Evolutionary conservation across 2,888 invertebrate species (phyloP), one percentile per base, ranked within the genome.

Genomic region (Tortrix viridana): DNA sequence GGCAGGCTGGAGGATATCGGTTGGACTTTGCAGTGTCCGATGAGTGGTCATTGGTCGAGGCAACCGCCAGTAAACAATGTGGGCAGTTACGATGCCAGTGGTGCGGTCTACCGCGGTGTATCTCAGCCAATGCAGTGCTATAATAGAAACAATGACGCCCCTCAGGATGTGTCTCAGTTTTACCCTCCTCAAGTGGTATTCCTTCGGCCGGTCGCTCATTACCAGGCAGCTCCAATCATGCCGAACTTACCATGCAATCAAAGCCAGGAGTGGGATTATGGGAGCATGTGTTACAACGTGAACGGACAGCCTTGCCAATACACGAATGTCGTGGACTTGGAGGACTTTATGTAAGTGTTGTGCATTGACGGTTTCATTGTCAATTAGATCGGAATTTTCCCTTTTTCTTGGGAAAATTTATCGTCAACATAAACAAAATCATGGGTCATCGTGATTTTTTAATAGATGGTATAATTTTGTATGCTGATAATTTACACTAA

Each of bases 321-420:
- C 75, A 93, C 95, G 0, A 92, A 93, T 69, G 90, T 94, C 67
- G 93, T 95, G 56, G 95, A 95, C 82, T 93, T 95, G 72, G 95
- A 95, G 82, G 95, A 95, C 86, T 95, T 95, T 83, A 95, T 95
- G 95, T 95, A 86, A 95, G 95, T 94, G 70, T 49, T 47, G 44
- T 32, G 5, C 44, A 23, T 22, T 20, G 32, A n/a, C 5, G 16
- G 4, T 32, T 9, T 32, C 4, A 41, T 5, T 16, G 16, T 41
- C 6, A 26, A 26, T 26, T 5, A 26, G 4, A 4, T 5, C 26
- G 5, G 4, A 26, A 26, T 5, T 26, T 3, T 26, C 26, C 26
- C 6, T 6, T 41, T 14, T n/a, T 38, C 5, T 41, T 41, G 14
- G 5, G 9, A 16, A 16, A 1, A 12, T 26, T 26, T 9, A 7